These are phyloP conservation scores for Drusus annulatus DNA, from an alignment of 1,140 invertebrate species.

Conservation along the genomic window DNA sequence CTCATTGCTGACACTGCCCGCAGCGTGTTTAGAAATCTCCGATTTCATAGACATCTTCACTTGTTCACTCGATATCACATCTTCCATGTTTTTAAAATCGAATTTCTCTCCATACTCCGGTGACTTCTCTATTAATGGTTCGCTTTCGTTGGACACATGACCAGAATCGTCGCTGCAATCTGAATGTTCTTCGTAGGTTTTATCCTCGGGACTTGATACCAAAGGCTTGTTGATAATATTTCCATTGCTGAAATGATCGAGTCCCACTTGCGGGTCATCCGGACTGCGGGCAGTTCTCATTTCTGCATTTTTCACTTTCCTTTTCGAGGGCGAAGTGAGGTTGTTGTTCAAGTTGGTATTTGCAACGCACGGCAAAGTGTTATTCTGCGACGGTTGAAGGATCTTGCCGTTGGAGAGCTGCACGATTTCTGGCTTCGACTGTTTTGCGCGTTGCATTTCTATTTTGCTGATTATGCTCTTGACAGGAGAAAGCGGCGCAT, in stretches of 20 bases:
- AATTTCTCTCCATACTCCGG: slow-evolving; percentile 61
- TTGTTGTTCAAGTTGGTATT: slow-evolving; percentile 69
- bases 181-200: slow-evolving; percentile 70
- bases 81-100: neutral
- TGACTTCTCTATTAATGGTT: slow-evolving; percentile 62
- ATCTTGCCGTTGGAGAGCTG: slow-evolving; percentile 67
- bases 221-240: neutral
- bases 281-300: slow-evolving; percentile 41
- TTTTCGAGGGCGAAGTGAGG: slow-evolving; percentile 68
- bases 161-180: slow-evolving; percentile 83
- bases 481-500: slow-evolving; percentile 66
- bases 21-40: neutral
- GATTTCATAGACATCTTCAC: neutral
- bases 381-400: slow-evolving; percentile 63
- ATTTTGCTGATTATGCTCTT: slow-evolving; percentile 70
- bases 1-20: neutral
- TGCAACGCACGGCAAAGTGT: slow-evolving; percentile 67
- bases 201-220: slow-evolving; percentile 64
- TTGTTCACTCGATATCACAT: neutral
- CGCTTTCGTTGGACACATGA: slow-evolving; percentile 82
- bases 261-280: neutral
- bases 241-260: too few relatives aligned
- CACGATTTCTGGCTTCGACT: slow-evolving; percentile 64
- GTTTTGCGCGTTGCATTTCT: slow-evolving; percentile 67
- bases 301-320: slow-evolving; percentile 66